Base-by-base conservation (phyloP, 2,888 invertebrate genomes). In the Hemithea aestivaria region DNA sequence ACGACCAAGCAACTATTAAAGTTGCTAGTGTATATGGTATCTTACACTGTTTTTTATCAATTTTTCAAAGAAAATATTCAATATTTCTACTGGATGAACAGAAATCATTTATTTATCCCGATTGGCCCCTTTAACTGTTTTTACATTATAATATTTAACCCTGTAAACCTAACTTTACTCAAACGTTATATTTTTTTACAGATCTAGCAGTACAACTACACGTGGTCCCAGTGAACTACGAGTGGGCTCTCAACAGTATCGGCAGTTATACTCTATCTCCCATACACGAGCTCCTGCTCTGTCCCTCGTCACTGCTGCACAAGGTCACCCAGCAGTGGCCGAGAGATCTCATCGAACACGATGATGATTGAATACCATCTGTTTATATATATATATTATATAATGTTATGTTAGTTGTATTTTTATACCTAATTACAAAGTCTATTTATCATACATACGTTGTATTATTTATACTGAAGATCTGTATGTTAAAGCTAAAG, bases 201-300 rank as follows among this genome's bases (percentile, higher is more conserved):
- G 87, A 77, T 47, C 64, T 87, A 20, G 77, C 83, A 2, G 64
- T 82, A 67, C 62, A 79, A 35, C 53, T 72, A 26, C 56, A 55
- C 30, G 65, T 87, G 9, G 84, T 87, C 24, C 87, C 87, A 1
- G 76, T 88, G 23, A 83, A 85, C 58, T 77, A 68, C 56, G 85
- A 87, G 45, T 88, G 88, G 88, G 80, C 67, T n/a, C 58, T 87
- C n/a, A 83, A 85, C 53, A 78, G 81, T 45, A 64, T 88, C 9
- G 85, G 87, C 5, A 58, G 58, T 28, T 84, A 85, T 56, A 48
- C 65, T 1, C 54, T 87, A 10, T 35, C 49, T 7, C 71, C 79
- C 0, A 56, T 85, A 5, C 64, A 64, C 22, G 75, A 77, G 8
- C 58, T 75, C 22, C 56, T 88, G 22, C 58, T 87, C 16, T 85